Percentiles rank a stretch among this genome's conserved stretches.
Evolutionary conservation across 1,140 invertebrate genomes (phyloP).

Genomic region (Bombyx mandarina): DNA sequence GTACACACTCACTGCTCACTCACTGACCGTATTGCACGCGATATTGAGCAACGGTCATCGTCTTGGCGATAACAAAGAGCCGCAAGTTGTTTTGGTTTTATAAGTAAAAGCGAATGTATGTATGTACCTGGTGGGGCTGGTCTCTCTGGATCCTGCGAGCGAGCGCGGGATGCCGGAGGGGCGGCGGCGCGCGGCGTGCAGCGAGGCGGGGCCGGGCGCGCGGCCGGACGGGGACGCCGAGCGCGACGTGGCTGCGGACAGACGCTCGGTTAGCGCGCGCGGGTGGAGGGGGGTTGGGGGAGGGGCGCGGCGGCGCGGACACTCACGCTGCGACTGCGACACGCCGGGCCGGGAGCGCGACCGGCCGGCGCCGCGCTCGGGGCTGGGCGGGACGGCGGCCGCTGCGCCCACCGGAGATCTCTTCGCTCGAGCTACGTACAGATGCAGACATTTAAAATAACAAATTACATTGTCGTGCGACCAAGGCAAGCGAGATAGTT

Average conservation of each 20-base stretch:
- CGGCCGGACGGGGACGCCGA: slow-evolving; percentile 91
- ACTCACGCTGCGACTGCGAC: slow-evolving; percentile 93
- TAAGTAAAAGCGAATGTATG: too few relatives aligned
- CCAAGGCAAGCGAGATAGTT: too few relatives aligned
- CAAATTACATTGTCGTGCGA: too few relatives aligned
- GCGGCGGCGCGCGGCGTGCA: slow-evolving; percentile 56
- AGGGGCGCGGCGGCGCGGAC: not conserved
- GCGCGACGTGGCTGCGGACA: slow-evolving; percentile 79
- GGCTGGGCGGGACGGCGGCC: slow-evolving; percentile 71
- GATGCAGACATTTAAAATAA: slow-evolving; percentile 1
- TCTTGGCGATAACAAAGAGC: too few relatives aligned
- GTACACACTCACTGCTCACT: not conserved
- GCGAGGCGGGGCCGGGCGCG: slow-evolving; percentile 71
- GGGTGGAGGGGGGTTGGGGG: not conserved
- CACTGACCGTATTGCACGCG: not conserved
- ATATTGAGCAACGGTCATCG: too few relatives aligned
- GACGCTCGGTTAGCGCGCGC: not conserved
- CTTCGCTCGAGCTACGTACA: slow-evolving; percentile 73
- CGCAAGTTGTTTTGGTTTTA: too few relatives aligned
- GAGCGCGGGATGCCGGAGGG: slow-evolving; percentile 82
- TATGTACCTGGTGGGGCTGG: slow-evolving; percentile 69
- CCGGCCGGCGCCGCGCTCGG: slow-evolving; percentile 73
- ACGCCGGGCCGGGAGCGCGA: slow-evolving; percentile 75
- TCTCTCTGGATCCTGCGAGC: slow-evolving; percentile 78
- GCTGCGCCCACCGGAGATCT: slow-evolving; percentile 64